Evolutionary conservation across 1,140 invertebrate genomes (phyloP).

Genomic region (Papilio polytes): DNA sequence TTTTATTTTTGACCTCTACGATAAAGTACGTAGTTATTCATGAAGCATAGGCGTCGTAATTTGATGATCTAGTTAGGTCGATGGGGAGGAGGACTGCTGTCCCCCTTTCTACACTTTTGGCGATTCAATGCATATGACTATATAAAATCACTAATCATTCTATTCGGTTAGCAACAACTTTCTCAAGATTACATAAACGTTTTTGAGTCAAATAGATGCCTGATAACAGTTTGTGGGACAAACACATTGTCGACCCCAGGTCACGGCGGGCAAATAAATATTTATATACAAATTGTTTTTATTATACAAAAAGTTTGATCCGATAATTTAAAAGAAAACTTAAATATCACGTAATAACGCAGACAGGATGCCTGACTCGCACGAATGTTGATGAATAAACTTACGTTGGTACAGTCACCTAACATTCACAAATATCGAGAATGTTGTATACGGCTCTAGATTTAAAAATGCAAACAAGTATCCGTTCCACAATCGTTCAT

Average conservation of each 20-base stretch:
- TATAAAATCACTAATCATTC: background rate
- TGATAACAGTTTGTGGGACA: conserved; percentile 30
- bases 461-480: too few relatives aligned
- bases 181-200: conserved; percentile 27
- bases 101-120: too few relatives aligned
- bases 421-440: too few relatives aligned
- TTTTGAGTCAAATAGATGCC: conserved; percentile 19
- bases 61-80: too few relatives aligned
- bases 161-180: conserved; percentile 23
- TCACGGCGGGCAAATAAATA: conserved; percentile 15
- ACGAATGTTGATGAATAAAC: background rate
- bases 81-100: too few relatives aligned
- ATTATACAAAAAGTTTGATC: background rate
- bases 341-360: background rate
- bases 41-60: too few relatives aligned
- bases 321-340: background rate
- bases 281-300: conserved; percentile 5
- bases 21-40: too few relatives aligned
- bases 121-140: background rate
- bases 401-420: background rate
- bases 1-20: too few relatives aligned
- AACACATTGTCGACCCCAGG: conserved; percentile 32
- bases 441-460: too few relatives aligned
- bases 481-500: too few relatives aligned
- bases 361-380: background rate